phyloP scores from a whole-genome alignment of 2,797 vertebrate species.

The Loris lydekkerianus region DNA sequence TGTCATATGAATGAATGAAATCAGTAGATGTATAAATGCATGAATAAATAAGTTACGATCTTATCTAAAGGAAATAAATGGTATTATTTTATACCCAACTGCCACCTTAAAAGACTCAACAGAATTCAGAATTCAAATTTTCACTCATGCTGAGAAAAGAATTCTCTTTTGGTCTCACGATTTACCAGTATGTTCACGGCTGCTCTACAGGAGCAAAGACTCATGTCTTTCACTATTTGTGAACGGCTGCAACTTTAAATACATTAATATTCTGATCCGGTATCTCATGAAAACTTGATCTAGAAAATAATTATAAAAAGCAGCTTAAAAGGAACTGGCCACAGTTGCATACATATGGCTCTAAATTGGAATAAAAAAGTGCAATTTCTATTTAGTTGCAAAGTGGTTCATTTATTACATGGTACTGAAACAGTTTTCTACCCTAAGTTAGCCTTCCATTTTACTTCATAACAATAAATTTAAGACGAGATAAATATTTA shows the following conservation, averaged over 20 bases:
- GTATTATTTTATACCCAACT: not conserved
- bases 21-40: not conserved
- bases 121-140: not conserved
- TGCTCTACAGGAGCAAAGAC: not conserved
- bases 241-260: not conserved
- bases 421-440: constrained; percentile 9
- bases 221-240: not conserved
- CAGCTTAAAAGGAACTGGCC: not conserved
- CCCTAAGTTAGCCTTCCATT: not conserved
- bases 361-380: not conserved
- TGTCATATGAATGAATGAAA: not conserved
- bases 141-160: not conserved
- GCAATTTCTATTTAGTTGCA: not conserved
- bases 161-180: not conserved
- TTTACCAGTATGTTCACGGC: not conserved
- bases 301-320: constrained; percentile 9
- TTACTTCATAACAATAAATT: constrained; percentile 21
- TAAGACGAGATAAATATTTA: not conserved
- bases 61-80: not conserved
- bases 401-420: constrained; percentile 4
- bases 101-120: not conserved
- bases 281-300: not conserved
- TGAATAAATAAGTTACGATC: not conserved
- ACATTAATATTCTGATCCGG: not conserved
- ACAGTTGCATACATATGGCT: not conserved